These are phyloP conservation scores for Capreolus pygargus DNA, from an alignment of 2,113 vertebrate species.

Conservation along the genomic window DNA sequence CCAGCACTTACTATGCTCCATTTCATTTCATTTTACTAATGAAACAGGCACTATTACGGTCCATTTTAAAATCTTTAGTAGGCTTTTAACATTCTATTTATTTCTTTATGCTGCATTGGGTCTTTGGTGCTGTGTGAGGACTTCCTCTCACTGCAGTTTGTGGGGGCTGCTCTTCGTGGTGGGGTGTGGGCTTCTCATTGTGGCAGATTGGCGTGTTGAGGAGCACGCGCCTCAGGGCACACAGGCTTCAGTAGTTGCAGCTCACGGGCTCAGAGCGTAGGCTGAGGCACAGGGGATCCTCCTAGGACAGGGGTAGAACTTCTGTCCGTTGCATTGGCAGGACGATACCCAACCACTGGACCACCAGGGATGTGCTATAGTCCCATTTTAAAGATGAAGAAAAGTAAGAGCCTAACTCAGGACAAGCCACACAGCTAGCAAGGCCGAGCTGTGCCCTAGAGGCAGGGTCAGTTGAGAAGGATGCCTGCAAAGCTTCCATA, in stretches of 20 bases:
- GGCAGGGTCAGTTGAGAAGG: background rate
- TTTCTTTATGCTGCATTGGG: background rate
- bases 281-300: background rate
- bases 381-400: background rate
- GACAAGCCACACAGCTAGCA: background rate
- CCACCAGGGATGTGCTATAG: background rate
- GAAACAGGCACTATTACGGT: background rate
- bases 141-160: background rate
- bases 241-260: background rate
- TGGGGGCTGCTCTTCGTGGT: background rate
- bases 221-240: rapidly evolving
- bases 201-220: background rate
- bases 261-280: background rate
- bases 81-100: background rate
- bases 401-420: background rate
- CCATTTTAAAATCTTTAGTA: background rate
- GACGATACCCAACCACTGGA: background rate
- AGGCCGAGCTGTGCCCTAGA: background rate
- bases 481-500: background rate
- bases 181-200: background rate
- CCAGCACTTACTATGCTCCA: background rate
- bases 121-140: background rate
- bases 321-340: background rate
- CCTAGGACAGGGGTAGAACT: background rate
- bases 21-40: background rate